Evolutionary conservation across 2,113 vertebrate genomes (phyloP), one percentile per base, ranked within the genome.

Genomic region (Tauraco erythrolophus): DNA sequence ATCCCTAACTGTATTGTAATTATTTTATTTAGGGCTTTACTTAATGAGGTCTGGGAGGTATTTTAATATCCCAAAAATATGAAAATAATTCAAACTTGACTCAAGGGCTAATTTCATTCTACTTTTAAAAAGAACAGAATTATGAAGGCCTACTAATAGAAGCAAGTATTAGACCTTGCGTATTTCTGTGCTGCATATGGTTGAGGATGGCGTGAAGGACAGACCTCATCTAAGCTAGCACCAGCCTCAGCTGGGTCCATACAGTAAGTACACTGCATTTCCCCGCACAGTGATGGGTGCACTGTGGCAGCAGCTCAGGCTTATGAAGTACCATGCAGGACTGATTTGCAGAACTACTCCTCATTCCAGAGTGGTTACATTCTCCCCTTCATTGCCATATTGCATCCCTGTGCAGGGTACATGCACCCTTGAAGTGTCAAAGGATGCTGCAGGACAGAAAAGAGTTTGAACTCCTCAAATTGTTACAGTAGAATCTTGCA

Each of bases 31-130:
- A 96, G 96, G 94, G 95, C 96, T 97, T 96, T 96, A 85, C 95
- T 97, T 98, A 98, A 98, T 98, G 98, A 98, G 97, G 95, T 98
- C 97, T 98, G 98, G 97, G 98, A 98, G 96, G 94, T 97, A 96
- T 92, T 96, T 97, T 98, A 98, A 98, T 98, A 97, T 90, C 91
- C 77, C 46, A 14, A 97, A 98, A 98, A 98, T 95, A 94, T 89
- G 96, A 98, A 98, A 98, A 98, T 97, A 97, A 98, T 98, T 98
- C 96, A 92, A 98, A 97, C 93, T 92, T 98, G 97, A 98, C 98
- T 98, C 97, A 97, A 98, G 98, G 98, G 98, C 98, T 98, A 97
- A 96, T 98, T 97, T 98, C 93, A 98, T 94, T 98, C 97, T 95
- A 98, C 95, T 98, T 98, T 98, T 96, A 22, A 97, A 94, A 97